A percentile compares a stretch with the other conserved stretches of the same genome.
phyloP scores from a whole-genome alignment of 1,140 invertebrate species.

The Drosophila busckii region DNA sequence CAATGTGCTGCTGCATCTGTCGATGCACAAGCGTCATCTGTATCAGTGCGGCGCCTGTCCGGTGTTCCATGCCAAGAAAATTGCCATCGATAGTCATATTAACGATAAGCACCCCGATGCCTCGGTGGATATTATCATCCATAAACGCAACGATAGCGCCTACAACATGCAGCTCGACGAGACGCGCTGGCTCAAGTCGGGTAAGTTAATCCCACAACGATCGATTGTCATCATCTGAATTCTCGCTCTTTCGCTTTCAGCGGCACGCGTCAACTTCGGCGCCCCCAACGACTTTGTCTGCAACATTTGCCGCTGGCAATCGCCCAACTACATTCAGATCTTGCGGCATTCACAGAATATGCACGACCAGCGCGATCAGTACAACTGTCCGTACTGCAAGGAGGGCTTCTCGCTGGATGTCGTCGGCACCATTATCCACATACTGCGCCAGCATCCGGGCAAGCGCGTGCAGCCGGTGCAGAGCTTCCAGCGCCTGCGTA shows the following conservation, averaged over 20 bases:
- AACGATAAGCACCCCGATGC: slow-evolving; percentile 10
- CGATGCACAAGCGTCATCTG: slow-evolving; percentile 41
- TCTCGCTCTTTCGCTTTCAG: not conserved
- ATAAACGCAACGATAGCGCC: not conserved
- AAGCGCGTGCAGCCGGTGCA: slow-evolving; percentile 19
- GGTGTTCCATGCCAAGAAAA: slow-evolving; percentile 2
- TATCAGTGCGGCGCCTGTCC: slow-evolving; percentile 45
- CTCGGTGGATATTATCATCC: slow-evolving; percentile 34
- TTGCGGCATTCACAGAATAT: slow-evolving; percentile 4
- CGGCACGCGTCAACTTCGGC: not conserved
- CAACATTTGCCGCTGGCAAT: slow-evolving; percentile 23
- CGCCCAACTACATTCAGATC: not conserved
- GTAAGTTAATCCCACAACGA: slow-evolving; percentile 14
- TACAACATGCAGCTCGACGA: not conserved
- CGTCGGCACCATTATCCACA: slow-evolving; percentile 12
- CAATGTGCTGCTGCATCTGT: slow-evolving; percentile 22
- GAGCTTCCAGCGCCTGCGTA: slow-evolving; percentile 16
- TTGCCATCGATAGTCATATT: slow-evolving; percentile 37
- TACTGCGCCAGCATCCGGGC: slow-evolving; percentile 1
- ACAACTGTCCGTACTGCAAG: slow-evolving; percentile 22
- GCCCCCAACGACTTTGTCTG: slow-evolving; percentile 8
- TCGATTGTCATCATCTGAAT: not conserved
- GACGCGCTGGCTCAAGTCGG: slow-evolving; percentile 35
- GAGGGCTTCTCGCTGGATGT: not conserved
- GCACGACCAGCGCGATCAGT: slow-evolving; percentile 18